Conservation (phyloP, 2,113 vertebrate species). For the Tor tambroides region DNA sequence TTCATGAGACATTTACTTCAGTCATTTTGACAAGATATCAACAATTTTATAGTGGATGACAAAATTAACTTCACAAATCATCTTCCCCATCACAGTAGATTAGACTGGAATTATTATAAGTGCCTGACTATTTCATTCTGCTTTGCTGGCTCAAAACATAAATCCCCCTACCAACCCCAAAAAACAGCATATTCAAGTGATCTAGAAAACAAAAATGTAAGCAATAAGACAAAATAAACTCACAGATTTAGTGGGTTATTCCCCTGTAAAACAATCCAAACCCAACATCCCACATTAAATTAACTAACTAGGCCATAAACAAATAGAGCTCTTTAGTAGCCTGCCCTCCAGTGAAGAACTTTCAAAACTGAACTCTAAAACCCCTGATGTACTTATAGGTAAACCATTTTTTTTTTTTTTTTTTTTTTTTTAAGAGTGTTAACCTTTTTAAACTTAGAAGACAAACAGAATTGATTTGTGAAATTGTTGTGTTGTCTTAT, state of each 20-base stretch:
- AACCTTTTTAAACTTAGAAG: background rate
- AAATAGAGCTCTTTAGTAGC: background rate
- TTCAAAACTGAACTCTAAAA: background rate
- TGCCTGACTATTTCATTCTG: background rate
- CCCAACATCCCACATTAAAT: constrained; percentile 31
- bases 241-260: constrained; percentile 63
- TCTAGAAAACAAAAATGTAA: constrained; percentile 56
- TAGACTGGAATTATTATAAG: constrained; percentile 47
- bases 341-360: background rate
- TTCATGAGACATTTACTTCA: background rate
- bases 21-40: background rate
- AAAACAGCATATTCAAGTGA: constrained; percentile 62
- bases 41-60: constrained; percentile 4
- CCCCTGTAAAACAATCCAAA: constrained; percentile 53
- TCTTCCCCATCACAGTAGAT: constrained; percentile 13
- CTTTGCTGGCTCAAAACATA: constrained; percentile 16
- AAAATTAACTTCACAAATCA: background rate
- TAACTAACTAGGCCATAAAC: constrained; percentile 26
- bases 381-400: background rate
- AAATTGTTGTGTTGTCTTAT: background rate
- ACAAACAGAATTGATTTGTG: background rate
- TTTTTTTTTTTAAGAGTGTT: background rate
- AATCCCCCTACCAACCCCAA: background rate
- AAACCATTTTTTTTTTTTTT: background rate
- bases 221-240: constrained; percentile 33